Base-by-base conservation (phyloP, 2,797 vertebrate genomes). In the Anniella stebbinsi region DNA sequence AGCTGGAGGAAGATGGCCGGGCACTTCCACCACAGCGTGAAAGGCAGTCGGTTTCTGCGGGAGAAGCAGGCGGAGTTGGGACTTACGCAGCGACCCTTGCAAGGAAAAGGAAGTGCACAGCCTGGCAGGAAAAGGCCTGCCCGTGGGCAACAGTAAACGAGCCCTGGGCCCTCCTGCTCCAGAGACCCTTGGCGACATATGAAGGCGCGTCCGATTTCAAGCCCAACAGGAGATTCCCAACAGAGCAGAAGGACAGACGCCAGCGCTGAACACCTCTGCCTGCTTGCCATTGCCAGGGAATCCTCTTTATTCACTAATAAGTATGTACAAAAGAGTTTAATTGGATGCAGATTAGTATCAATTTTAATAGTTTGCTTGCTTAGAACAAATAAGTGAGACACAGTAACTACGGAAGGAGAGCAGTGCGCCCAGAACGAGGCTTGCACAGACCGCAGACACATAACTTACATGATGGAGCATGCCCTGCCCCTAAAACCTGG, bases 301-400 rank as follows among this genome's bases (percentile, higher is more conserved):
- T 92, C 89, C 87, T 67, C 45, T 95, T 96, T 95, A 96, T 92
- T 94, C 88, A 86, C n/a, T 89, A 89, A 90, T 77, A 89, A 75
- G 28, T 67, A 94, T 51, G 92, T 94, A 95, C 70, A 96, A 96
- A 88, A 95, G 92, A 69, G 38, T 84, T 93, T 36, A 90, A 66
- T 91, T 91, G 60, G 12, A 0, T 0, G 21, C 36, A 86, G 60
- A 84, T 83, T 88, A 87, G 78, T 87, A 91, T 93, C 89, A 89
- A 30, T 88, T 88, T 93, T 95, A 94, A 95, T 94, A 94, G 82
- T 88, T 38, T 0, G 0, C 86, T 2, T 81, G 54, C 84, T 87
- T 86, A 76, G 48, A 76, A 67, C 84, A 80, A 66, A 51, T 41
- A 7, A 18, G 45, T 0, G 2, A 80, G 41, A 87, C 91, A 88